phyloP scores from a whole-genome alignment of 2,888 invertebrate genomes.

The Lasioglossum morio region DNA sequence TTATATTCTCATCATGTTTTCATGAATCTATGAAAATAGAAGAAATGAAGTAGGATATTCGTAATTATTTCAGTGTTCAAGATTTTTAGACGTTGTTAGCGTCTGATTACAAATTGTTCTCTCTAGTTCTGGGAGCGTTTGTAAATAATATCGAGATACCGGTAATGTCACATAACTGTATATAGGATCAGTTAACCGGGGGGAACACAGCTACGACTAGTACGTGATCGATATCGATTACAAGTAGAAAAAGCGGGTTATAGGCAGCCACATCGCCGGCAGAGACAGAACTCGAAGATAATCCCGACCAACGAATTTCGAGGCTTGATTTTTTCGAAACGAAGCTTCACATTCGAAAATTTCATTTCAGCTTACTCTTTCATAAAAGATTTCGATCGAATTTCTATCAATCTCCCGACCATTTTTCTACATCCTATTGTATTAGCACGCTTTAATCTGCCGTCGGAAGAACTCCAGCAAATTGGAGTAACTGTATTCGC shows the following conservation, averaged over 20 bases:
- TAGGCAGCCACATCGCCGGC: background rate
- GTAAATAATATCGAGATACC: background rate
- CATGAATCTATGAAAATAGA: too few species aligned
- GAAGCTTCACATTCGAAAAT: background rate
- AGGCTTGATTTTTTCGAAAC: background rate
- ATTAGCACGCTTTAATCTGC: background rate
- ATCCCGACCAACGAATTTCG: background rate
- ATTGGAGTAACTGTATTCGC: background rate
- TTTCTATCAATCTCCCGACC: background rate
- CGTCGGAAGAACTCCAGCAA: background rate
- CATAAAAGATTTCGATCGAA: background rate
- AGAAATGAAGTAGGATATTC: too few species aligned
- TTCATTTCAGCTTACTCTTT: background rate
- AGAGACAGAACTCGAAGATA: background rate
- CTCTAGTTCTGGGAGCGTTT: background rate
- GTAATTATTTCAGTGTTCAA: background rate
- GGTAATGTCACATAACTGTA: background rate
- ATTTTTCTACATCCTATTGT: background rate
- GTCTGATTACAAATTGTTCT: too few species aligned
- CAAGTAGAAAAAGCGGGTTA: constrained; percentile 1
- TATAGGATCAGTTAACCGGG: background rate
- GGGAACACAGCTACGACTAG: background rate
- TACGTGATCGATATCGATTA: background rate
- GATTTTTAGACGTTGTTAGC: too few species aligned
- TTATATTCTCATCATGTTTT: background rate